A percentile compares a stretch with the other conserved stretches of the same genome.
Conservation (phyloP, 2,113 vertebrate species). For the Rhynchopsitta pachyrhyncha region DNA sequence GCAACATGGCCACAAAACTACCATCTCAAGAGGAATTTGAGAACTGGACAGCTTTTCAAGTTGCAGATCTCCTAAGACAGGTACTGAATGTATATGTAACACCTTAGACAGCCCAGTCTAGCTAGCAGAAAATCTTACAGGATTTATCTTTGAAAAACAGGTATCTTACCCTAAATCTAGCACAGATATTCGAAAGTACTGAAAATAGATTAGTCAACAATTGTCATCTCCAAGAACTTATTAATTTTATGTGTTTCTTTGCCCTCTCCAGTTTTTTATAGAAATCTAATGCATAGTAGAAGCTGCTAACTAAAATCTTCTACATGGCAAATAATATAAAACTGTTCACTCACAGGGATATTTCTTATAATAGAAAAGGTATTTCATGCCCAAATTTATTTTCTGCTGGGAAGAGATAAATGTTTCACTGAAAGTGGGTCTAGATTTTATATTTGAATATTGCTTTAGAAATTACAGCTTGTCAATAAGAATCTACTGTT, state of each 20-base stretch:
- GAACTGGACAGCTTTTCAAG: slow-evolving; percentile 78
- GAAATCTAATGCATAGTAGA: background rate
- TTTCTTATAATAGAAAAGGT: background rate
- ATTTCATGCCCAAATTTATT: background rate
- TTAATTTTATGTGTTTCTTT: background rate
- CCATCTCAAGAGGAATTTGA: slow-evolving; percentile 83
- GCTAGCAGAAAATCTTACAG: background rate
- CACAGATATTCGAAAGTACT: background rate
- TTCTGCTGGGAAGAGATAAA: background rate
- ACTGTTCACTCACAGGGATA: background rate
- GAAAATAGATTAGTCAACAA: background rate
- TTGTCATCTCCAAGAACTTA: background rate
- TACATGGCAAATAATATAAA: background rate
- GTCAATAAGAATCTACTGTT: background rate
- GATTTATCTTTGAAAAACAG: background rate
- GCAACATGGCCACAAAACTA: slow-evolving; percentile 75
- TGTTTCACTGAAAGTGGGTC: background rate
- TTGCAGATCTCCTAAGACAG: slow-evolving; percentile 79
- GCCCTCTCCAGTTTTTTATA: background rate
- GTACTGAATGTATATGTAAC: slow-evolving; percentile 53
- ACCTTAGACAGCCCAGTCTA: background rate
- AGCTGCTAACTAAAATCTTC: background rate
- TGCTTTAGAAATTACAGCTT: background rate
- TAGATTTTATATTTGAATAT: background rate
- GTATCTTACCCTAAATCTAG: background rate